A percentile compares a stretch with the other conserved stretches of the same genome.
Evolutionary conservation across 2,113 vertebrate species (phyloP).

Genomic region (Rhea pennata): DNA sequence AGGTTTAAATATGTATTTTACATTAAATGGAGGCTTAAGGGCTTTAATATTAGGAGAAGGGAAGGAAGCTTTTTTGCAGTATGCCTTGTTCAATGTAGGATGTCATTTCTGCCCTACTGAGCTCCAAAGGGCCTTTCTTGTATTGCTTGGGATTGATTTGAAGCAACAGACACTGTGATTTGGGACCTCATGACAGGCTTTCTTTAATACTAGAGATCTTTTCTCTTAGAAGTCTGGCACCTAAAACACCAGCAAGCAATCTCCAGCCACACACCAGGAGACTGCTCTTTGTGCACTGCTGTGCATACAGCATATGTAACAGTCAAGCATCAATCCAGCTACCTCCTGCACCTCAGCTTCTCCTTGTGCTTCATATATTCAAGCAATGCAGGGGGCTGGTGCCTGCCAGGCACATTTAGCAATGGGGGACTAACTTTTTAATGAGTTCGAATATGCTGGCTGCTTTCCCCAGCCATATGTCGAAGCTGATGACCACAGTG

Average conservation of each 20-base stretch:
- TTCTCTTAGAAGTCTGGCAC: not conserved
- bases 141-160: not conserved
- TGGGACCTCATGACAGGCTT: not conserved
- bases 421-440: not conserved
- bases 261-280: not conserved
- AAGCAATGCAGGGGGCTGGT: not conserved
- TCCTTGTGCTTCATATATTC: accelerated
- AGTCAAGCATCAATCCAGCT: not conserved
- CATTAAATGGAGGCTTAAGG: slow-evolving; percentile 35
- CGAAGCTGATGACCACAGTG: not conserved
- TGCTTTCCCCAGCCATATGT: not conserved
- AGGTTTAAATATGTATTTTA: slow-evolving; percentile 18
- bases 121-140: not conserved
- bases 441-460: not conserved
- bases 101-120: not conserved
- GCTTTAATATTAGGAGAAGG: slow-evolving; percentile 26
- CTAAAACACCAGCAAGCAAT: not conserved
- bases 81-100: not conserved
- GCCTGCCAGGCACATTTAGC: not conserved
- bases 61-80: not conserved
- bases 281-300: not conserved
- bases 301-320: not conserved
- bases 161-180: not conserved
- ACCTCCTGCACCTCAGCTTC: not conserved
- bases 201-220: not conserved